Evolutionary conservation across 2,888 invertebrate species (phyloP), one percentile per base, ranked within the genome.

Genomic region (Patella caerulea): DNA sequence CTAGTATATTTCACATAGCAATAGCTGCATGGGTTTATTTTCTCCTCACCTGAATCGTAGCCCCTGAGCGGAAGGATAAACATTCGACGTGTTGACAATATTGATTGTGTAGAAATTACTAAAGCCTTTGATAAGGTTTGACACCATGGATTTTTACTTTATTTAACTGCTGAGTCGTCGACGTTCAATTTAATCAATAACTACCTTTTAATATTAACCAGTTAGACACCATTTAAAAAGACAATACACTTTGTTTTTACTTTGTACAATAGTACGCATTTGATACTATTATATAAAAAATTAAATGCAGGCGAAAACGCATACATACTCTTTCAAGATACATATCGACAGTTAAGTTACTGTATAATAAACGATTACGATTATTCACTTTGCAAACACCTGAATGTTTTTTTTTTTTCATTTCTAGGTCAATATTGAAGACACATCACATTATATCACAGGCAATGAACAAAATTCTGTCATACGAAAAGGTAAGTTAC

Each of bases 401-500:
- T 45, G 7, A 45, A 45, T 45, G 45, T 45, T 45, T 45, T 45
- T 9, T 65, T 65, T 56, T 65, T 65, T 65, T 56, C 24, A 24
- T 24, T 65, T 65, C 15, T 19, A 65, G 65, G 65, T 65, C 24
- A 65, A 65, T 65, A 65, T 65, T 12, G 65, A 65, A 65, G 65
- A 65, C 24, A 65, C 65, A 65, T 65, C 65, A 65, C 65, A 65
- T 65, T 65, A 65, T 65, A 65, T 65, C 7, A 65, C 65, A 12
- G 65, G 65, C 11, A 65, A 65, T 65, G 90, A 90, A 79, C 89
- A 89, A 77, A 89, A 87, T 82, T 88, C 90, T 71, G 90, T 91
- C 72, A 91, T 91, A 75, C 85, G 91, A 81, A 90, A 91, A 88
- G 91, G 91, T 90, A 84, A 88, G 88, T 52, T 65, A 11, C 19